Percentiles rank a stretch among this genome's conserved stretches.
Evolutionary conservation across 2,113 vertebrate species (phyloP).

Genomic region (Eudyptes chrysolophus): DNA sequence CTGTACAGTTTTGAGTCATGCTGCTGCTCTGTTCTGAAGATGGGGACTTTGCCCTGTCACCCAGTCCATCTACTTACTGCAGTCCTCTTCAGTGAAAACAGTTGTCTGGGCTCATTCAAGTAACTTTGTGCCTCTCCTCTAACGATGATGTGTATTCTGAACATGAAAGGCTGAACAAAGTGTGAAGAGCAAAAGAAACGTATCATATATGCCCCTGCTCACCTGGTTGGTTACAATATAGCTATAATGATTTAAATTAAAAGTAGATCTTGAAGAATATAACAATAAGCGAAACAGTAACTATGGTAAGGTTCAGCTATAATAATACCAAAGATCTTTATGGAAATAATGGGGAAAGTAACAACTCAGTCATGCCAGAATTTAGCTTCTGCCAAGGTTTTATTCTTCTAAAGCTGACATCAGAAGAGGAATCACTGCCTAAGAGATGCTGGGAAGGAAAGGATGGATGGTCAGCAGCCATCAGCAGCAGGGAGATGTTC

Average conservation of each 20-base stretch:
- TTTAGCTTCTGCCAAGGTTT: not conserved
- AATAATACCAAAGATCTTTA: not conserved
- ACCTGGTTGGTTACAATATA: not conserved
- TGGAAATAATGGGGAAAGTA: not conserved
- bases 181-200: not conserved
- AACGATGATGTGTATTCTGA: not conserved
- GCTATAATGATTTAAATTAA: not conserved
- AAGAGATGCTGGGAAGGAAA: not conserved
- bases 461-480: not conserved
- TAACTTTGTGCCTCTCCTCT: not conserved
- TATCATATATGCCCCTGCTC: not conserved
- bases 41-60: not conserved
- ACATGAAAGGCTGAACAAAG: not conserved
- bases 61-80: not conserved
- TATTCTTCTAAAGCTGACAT: not conserved
- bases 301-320: not conserved
- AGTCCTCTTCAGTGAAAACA: not conserved
- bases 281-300: not conserved
- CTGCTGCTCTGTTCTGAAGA: not conserved
- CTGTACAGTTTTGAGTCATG: not conserved
- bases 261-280: not conserved
- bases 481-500: not conserved
- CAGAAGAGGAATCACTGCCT: not conserved
- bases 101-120: not conserved
- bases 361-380: not conserved